Evolutionary conservation across 2,113 vertebrate species (phyloP), one percentile per base, ranked within the genome.

Genomic region (Haemorhous mexicanus): DNA sequence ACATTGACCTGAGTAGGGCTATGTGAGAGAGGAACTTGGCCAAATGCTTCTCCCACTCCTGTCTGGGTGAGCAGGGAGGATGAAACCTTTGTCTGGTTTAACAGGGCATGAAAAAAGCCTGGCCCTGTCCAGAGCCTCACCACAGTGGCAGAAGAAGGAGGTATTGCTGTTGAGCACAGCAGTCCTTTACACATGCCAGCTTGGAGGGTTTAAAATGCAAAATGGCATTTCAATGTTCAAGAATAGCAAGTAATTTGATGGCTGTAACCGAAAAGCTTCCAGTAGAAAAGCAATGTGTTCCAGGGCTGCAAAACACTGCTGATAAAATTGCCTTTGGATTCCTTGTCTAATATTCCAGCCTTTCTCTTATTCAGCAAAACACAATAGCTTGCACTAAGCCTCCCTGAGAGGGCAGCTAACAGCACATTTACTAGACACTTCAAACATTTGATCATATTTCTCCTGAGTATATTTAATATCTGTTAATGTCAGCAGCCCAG

Each of bases 391-490:
- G 47, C 88, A 86, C 64, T 93, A 94, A 95, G 90, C 84, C 85
- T 96, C 92, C 93, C 92, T 93, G 86, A 94, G 89, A 96, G 89
- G 88, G 93, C 46, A 11, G 94, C 94, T 97, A 96, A 95, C 78
- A 93, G 92, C 95, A 89, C 95, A 96, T 97, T 97, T 96, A 95
- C 95, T 93, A 95, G 94, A 86, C 95, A 95, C 92, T 95, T 97
- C 93, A 97, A 96, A 90, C 95, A 96, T 96, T 95, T 95, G 94
- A 96, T 95, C 96, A 88, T 96, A 96, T 96, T 96, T 96, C 96
- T 96, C 90, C 82, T 88, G 95, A 96, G 93, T 95, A 58, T 95
- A 94, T 96, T 96, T 96, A 96, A 95, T 96, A 96, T 96, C 94
- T 97, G 90, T 93, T 97, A 97, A 95, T 95, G 96, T 94, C 95